Base-by-base conservation (phyloP, 2,888 invertebrate species). In the Stenotaenia linearis region DNA sequence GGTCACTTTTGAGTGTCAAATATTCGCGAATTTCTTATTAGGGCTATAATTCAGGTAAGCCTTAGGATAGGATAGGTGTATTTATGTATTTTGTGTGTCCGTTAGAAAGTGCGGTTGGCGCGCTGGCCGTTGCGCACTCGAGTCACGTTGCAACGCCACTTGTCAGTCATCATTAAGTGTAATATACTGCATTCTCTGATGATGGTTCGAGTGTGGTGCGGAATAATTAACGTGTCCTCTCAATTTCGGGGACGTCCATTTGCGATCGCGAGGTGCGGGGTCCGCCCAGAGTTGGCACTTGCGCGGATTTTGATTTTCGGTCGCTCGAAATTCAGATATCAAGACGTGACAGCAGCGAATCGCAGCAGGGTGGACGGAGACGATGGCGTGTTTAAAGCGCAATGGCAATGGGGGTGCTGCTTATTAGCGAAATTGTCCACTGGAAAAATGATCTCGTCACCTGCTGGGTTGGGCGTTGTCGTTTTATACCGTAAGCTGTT, bases 151-250 rank as follows among this genome's bases (percentile, higher is more conserved):
- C 75, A 75, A 35, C 61, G 61, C 75, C 75, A 30, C 75, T 75
- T 75, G 77, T 77, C 77, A 77, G 77, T 77, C 77, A 77, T 77
- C 77, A 77, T 77, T 77, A 77, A 77, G 45, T 77, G 45, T 77
- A 77, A 77, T 77, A 77, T 77, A 77, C 77, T 77, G 37, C 40
- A 25, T 32, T 77, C 40, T 77, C 37, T 77, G 77, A 45, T 77
- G 77, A 77, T 77, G 77, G 77, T 28, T 37, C 37, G 77, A 45
- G 45, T 40, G 45, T 77, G 77, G 77, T 37, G 77, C 21, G 21
- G 77, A 77, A 77, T 77, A 77, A 77, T 77, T 77, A 77, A 77
- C 32, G 25, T 28, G 77, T 32, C 18, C 25, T 32, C 75, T 18
- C n/a, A 75, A 28, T 9, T 1, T 2, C 35, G 75, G 75, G 30